Conservation (phyloP, 2,888 invertebrate species). For the Parnassius orleans region DNA sequence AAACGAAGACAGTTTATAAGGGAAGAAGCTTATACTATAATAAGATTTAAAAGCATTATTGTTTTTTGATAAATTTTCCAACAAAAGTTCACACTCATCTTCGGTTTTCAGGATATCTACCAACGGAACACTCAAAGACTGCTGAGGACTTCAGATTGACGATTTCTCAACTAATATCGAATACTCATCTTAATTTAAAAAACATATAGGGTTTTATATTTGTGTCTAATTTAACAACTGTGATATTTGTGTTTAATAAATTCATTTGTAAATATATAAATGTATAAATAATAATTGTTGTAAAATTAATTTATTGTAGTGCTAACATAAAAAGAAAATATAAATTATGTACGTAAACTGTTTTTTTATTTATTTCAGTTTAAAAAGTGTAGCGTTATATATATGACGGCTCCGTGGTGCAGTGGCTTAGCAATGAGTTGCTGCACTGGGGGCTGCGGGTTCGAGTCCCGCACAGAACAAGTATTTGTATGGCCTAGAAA, state of each 20-base stretch:
- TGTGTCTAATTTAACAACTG: slow-evolving; percentile 50
- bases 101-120: slow-evolving; percentile 10
- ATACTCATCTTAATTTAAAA: slow-evolving; percentile 6
- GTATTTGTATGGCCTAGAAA: too few species aligned
- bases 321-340: slow-evolving; percentile 52
- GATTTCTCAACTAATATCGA: slow-evolving; percentile 4
- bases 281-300: slow-evolving; percentile 39
- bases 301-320: slow-evolving; percentile 55
- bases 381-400: neutral
- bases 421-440: too few species aligned
- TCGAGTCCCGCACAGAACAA: too few species aligned
- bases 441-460: too few species aligned
- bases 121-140: slow-evolving; percentile 3
- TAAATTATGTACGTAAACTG: slow-evolving; percentile 54
- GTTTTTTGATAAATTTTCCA: too few species aligned
- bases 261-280: slow-evolving; percentile 54
- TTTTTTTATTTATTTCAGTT: slow-evolving; percentile 36
- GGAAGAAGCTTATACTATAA: too few species aligned
- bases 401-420: too few species aligned
- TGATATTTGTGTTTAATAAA: slow-evolving; percentile 59
- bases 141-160: slow-evolving; percentile 1
- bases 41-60: too few species aligned
- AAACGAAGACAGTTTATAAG: too few species aligned
- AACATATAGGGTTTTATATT: slow-evolving; percentile 7
- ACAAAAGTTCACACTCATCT: too few species aligned